Percentiles rank a stretch among this genome's conserved stretches.
phyloP scores from a whole-genome alignment of 2,888 invertebrate species.

The Meloe dianella region DNA sequence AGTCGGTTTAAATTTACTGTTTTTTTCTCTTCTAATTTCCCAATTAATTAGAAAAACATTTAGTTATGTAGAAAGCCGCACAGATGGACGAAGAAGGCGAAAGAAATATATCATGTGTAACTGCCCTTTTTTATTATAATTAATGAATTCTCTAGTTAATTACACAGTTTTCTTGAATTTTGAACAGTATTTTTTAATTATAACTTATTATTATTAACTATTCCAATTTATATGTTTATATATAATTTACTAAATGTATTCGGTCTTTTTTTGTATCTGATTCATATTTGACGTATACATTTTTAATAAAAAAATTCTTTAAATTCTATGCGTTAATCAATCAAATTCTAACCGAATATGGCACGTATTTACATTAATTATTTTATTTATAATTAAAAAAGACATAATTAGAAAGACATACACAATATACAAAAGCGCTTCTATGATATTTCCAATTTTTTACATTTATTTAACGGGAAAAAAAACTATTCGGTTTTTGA shows the following conservation, averaged over 20 bases:
- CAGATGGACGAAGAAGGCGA: not conserved
- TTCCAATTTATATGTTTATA: constrained; percentile 6
- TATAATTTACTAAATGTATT: not conserved
- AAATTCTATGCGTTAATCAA: not conserved
- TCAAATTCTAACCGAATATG: not conserved
- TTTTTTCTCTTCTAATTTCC: too few species aligned
- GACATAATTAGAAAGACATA: not conserved
- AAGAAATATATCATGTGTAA: constrained; percentile 7
- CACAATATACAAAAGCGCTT: not conserved
- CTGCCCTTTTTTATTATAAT: constrained; percentile 10
- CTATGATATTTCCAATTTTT: not conserved
- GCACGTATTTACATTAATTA: not conserved
- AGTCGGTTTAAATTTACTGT: not conserved
- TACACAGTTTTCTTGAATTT: not conserved
- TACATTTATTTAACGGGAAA: not conserved
- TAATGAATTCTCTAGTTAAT: not conserved
- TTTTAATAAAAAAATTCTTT: not conserved
- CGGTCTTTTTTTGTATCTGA: not conserved
- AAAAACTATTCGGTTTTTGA: not conserved
- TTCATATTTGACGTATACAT: constrained; percentile 1
- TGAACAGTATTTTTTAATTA: constrained; percentile 5
- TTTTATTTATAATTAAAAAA: not conserved
- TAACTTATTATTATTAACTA: too few species aligned
- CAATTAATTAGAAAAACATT: not conserved
- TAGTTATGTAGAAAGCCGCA: not conserved